Percentiles rank a stretch among this genome's conserved stretches.
Conservation (phyloP, 2,113 vertebrate genomes). For the Pomatorhinus ruficollis region DNA sequence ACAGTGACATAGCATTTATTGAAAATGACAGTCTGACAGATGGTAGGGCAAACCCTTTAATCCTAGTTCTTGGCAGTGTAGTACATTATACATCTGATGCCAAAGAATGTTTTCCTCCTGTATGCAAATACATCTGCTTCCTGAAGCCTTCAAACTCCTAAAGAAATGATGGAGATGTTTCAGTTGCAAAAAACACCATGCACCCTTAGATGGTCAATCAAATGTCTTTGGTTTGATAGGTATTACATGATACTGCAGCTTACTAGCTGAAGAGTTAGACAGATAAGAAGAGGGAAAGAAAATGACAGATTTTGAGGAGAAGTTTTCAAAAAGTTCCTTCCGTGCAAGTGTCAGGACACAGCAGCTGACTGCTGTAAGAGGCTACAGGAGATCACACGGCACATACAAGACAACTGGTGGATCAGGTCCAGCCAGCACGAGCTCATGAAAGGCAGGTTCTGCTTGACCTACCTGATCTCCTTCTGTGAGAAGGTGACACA, state of each 20-base stretch:
- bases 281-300: neutral
- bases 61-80: neutral
- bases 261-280: neutral
- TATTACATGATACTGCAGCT: neutral
- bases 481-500: neutral
- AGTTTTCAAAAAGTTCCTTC: neutral
- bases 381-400: neutral
- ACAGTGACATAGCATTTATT: neutral
- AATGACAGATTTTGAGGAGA: neutral
- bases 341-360: neutral
- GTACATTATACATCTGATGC: neutral
- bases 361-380: neutral
- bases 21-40: slow-evolving; percentile 50
- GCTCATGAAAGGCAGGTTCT: neutral
- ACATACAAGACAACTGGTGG: neutral
- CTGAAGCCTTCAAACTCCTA: neutral
- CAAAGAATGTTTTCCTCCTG: neutral
- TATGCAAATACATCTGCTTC: neutral
- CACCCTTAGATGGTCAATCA: neutral
- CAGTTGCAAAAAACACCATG: neutral
- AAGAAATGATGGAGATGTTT: neutral
- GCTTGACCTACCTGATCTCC: neutral
- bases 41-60: slow-evolving; percentile 34
- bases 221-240: neutral
- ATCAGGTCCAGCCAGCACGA: neutral